A percentile compares a stretch with the other conserved stretches of the same genome.
Conservation (phyloP, 2,113 vertebrate genomes). For the Hippoglossus stenolepis region DNA sequence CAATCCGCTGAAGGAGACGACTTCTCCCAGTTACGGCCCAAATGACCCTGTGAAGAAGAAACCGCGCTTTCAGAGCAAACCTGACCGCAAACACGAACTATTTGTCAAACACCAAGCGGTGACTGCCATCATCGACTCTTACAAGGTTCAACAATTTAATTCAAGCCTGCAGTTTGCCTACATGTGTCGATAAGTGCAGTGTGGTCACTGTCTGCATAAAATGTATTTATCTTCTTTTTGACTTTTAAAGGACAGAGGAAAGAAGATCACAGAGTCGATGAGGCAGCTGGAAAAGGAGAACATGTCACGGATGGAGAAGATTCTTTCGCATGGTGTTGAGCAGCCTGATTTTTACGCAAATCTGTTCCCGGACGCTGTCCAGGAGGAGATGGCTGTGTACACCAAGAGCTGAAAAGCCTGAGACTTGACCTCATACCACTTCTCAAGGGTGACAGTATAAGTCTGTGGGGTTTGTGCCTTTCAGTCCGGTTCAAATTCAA, state of each 20-base stretch:
- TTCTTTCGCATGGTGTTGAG: constrained; percentile 80
- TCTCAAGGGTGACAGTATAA: not conserved
- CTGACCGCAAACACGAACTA: constrained; percentile 91
- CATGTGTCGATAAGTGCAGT: not conserved
- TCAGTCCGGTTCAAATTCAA: not conserved
- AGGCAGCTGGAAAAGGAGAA: constrained; percentile 87
- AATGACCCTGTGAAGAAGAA: constrained; percentile 90
- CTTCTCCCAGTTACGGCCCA: constrained; percentile 88
- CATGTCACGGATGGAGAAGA: constrained; percentile 84
- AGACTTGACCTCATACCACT: not conserved
- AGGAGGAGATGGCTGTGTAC: constrained; percentile 88
- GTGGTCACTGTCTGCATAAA: not conserved
- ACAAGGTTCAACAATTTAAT: constrained; percentile 76
- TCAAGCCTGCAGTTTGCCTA: not conserved
- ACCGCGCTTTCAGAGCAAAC: constrained; percentile 89
- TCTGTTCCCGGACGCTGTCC: constrained; percentile 84
- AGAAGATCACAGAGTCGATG: constrained; percentile 83
- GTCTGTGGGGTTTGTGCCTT: not conserved
- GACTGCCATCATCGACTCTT: constrained; percentile 81
- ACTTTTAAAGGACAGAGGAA: constrained; percentile 82
- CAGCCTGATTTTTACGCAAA: constrained; percentile 79
- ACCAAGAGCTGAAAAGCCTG: constrained; percentile 51
- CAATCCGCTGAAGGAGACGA: constrained; percentile 84
- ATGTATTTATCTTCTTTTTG: not conserved
- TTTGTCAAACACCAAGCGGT: constrained; percentile 89